Evolutionary conservation across 53 echinoderm and acorn worm genomes (phyloP), one percentile per base, ranked within the genome.

Genomic region (Temnopleurus reevesii): DNA sequence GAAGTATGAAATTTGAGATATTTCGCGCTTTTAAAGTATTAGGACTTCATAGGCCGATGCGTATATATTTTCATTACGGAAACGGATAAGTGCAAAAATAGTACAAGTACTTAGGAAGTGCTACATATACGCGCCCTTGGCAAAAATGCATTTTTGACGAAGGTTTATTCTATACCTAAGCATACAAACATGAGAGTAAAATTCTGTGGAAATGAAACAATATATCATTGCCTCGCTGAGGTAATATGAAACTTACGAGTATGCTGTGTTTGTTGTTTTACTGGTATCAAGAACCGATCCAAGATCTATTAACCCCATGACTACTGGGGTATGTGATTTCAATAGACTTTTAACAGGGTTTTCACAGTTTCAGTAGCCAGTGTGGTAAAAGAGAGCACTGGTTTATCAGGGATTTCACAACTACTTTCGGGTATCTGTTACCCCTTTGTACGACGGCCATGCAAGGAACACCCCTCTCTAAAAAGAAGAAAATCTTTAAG

Each of bases 11-110:
- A 79, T 47, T 30, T 79, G 49, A 49, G 47, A 79, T 46, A 15
- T 47, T 47, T 30, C 13, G 49, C 79, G 79, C 79, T 79, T 79
- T 79, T 79, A 79, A 79, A 79, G 79, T 79, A 79, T 79, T 79
- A 79, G 49, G 9, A 79, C 30, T 49, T 47, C 51, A 79, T 12
- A 26, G 5, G 77, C 45, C n/a, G 25, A 4, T 10, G 26, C 27
- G 26, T 77, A 46, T 7, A 79, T 49, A 18, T 79, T 15, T 51
- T 38, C 29, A 79, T 71, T 41, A 41, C 23, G 23, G 19, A 71
- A 71, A 71, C 35, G 65, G 41, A 71, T 41, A n/a, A 9, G 19
- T 5, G 33, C 17, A 33, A 17, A 17, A n/a, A n/a, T 65, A 18
- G 21, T 71, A 19, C 15, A 4, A 21, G 41, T 5, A 71, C 41